These are phyloP conservation scores for Gorsachius magnificus DNA, from an alignment of 2,797 vertebrate species.

Conservation along the genomic window DNA sequence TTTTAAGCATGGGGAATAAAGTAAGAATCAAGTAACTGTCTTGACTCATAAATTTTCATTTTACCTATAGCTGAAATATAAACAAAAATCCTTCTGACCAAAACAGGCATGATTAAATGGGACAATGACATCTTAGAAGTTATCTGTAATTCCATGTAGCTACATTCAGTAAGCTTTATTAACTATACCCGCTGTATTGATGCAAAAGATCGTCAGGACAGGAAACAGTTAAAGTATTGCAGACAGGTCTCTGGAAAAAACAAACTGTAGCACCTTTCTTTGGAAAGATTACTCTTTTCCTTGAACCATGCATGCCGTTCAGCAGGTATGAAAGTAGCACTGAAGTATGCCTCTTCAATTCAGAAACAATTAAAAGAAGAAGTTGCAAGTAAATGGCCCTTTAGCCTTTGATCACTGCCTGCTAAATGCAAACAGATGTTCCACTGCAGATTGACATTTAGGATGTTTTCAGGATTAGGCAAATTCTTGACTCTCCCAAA, in stretches of 20 bases:
- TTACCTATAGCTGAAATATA: not conserved
- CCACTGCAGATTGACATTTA: not conserved
- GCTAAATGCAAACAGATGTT: not conserved
- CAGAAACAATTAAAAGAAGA: not conserved
- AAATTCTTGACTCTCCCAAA: not conserved
- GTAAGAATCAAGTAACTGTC: not conserved
- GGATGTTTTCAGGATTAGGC: not conserved
- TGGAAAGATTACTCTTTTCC: not conserved
- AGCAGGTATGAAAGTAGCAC: not conserved
- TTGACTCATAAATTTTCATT: not conserved
- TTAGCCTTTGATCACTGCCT: not conserved
- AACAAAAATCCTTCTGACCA: not conserved
- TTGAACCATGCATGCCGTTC: not conserved
- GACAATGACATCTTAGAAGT: not conserved
- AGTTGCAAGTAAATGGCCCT: not conserved
- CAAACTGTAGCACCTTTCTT: not conserved
- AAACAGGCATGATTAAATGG: not conserved
- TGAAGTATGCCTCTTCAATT: not conserved
- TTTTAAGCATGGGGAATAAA: not conserved
- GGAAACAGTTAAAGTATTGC: not conserved
- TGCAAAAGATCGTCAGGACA: not conserved
- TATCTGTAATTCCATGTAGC: not conserved
- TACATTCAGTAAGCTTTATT: not conserved
- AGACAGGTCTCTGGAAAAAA: not conserved
- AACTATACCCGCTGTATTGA: not conserved